A percentile compares a stretch with the other conserved stretches of the same genome.
These are phyloP conservation scores for Cephalotes varians DNA, from an alignment of 2,888 invertebrate genomes.

Conservation along the genomic window DNA sequence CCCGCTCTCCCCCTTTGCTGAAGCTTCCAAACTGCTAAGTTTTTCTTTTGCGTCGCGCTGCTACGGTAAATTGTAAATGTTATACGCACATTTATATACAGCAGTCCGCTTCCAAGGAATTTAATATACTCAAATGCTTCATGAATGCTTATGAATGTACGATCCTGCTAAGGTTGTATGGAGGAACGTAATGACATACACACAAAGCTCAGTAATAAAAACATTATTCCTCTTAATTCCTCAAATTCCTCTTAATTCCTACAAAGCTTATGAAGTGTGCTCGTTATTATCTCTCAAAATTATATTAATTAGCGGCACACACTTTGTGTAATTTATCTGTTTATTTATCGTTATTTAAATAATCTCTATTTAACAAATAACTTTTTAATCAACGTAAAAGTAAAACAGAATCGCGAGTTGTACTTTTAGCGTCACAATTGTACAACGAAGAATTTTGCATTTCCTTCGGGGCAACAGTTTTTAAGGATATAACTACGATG, in stretches of 20 bases:
- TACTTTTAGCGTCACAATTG: constrained; percentile 16
- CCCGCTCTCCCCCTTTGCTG: not conserved
- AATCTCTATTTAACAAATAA: not conserved
- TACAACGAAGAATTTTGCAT: not conserved
- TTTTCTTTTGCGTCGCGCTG: constrained; percentile 16
- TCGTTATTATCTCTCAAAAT: not conserved
- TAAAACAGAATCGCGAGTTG: not conserved
- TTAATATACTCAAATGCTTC: constrained; percentile 27
- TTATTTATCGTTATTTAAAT: not conserved
- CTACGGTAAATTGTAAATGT: constrained; percentile 26
- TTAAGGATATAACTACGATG: constrained; percentile 43
- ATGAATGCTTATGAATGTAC: constrained; percentile 33
- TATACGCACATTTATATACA: constrained; percentile 28
- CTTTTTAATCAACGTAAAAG: not conserved
- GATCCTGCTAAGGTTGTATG: constrained; percentile 1
- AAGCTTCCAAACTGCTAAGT: constrained; percentile 36
- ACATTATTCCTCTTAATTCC: not conserved
- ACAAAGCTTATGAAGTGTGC: not conserved
- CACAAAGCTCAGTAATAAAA: not conserved
- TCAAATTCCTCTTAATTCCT: not conserved
- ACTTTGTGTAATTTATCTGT: not conserved
- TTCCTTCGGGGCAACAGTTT: constrained; percentile 11
- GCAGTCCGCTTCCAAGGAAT: constrained; percentile 12
- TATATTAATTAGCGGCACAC: not conserved
- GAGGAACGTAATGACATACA: not conserved